Base-by-base conservation (phyloP, 2,888 invertebrate genomes). In the Nezara viridula region DNA sequence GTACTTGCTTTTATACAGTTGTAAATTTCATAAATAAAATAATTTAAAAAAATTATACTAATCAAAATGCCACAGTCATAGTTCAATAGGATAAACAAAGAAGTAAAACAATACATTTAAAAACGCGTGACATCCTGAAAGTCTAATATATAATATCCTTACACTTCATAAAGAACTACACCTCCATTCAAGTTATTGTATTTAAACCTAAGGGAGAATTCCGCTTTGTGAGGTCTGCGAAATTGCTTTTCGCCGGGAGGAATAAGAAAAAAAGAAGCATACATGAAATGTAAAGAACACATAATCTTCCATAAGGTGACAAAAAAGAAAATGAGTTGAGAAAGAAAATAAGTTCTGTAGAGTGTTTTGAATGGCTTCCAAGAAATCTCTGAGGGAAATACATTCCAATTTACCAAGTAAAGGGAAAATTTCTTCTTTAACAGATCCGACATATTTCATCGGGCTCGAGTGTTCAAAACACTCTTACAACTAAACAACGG, bases 271-370 rank as follows among this genome's bases (percentile, higher is more conserved):
- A 37, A 73, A 19, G 37, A 37, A 73, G 14, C 60, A 55, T 7
- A 55, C 16, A 73, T 37, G 66, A 73, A 73, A 73, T 37, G 66
- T 73, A 73, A 73, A 37, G 66, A 73, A 73, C 66, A 73, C 66
- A 73, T 32, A 73, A 73, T 73, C 66, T 73, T 21, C 66, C 66
- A 37, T 37, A 73, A 73, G 66, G 66, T 37, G 66, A 73, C 66
- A 73, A 73, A 73, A 73, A 73, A 73, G 66, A 73, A 73, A 73
- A 73, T 73, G 66, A 73, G 66, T 37, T 37, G 66, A 37, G 32
- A 37, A 73, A 73, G 66, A 73, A 73, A 73, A 73, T 73, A 73
- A 73, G 66, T 73, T 73, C 32, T 73, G 66, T 37, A 73, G 66
- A 73, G 7, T 37, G 66, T 73, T 73, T 73, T 73, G 66, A 73